These are phyloP conservation scores for Magallana gigas DNA, from an alignment of 1,140 invertebrate genomes.

Conservation along the genomic window DNA sequence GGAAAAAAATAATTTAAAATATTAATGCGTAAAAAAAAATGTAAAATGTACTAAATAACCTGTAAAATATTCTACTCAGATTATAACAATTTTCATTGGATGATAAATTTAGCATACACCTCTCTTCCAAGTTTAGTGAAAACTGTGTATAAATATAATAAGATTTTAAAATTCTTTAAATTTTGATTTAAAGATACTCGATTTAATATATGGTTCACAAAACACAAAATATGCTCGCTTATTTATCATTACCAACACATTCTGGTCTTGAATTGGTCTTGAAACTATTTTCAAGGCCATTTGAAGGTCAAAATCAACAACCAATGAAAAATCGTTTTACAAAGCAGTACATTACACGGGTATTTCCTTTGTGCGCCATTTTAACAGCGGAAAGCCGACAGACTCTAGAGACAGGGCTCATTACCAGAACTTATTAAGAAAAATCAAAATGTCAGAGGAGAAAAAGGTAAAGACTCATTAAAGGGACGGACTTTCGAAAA, in stretches of 20 bases:
- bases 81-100: constrained; percentile 5
- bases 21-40: too few species aligned
- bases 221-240: too few species aligned
- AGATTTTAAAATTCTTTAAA: too few species aligned
- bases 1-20: too few species aligned
- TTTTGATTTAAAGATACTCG: too few species aligned
- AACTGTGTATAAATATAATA: background rate
- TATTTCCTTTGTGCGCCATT: constrained; percentile 35
- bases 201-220: too few species aligned
- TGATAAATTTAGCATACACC: constrained; percentile 4
- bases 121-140: constrained; percentile 1
- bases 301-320: constrained; percentile 15
- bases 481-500: background rate
- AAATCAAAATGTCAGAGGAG: constrained; percentile 5
- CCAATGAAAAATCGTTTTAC: constrained; percentile 32
- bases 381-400: constrained; percentile 5
- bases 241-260: too few species aligned
- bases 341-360: background rate
- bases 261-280: too few species aligned
- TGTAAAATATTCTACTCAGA: background rate
- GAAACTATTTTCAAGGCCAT: constrained; percentile 7
- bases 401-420: background rate
- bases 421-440: background rate
- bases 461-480: background rate
- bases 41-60: too few species aligned